Base-by-base conservation (phyloP, 2,888 invertebrate species). In the Drosophila rubida region DNA sequence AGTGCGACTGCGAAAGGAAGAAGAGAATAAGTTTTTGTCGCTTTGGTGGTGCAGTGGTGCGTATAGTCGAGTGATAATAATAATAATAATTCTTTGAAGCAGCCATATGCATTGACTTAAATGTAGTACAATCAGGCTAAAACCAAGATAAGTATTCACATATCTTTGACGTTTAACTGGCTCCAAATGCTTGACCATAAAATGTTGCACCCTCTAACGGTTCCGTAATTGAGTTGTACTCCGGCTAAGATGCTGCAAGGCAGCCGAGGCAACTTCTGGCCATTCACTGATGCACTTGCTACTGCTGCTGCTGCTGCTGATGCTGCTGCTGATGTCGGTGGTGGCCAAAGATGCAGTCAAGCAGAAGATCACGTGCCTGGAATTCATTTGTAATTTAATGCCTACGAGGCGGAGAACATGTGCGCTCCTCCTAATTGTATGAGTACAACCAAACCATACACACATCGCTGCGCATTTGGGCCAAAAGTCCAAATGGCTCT, bases 371-470 rank as follows among this genome's bases (percentile, higher is more conserved):
- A 79, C 79, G 79, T 79, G 77, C 80, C 65, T 57, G 45, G 74
- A 79, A 79, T 79, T 80, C 80, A 79, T 75, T 80, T 77, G 79
- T 79, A 79, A 79, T 75, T 79, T 77, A 77, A 79, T 77, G 80
- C 77, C 74, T 63, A 67, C 59, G 39, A 70, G 19, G 32, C 5
- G 39, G 14, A 50, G 61, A 48, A 37, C 62, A 53, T 64, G 23
- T 54, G 61, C 64, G 58, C 72, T 48, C 30, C 66, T 50, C 73
- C 67, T 76, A 78, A 76, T 78, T 78, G 79, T 65, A 59, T 61
- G 51, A 63, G 60, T 48, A 62, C 50, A 58, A 63, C 54, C 49
- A 25, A 44, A 53, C 42, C 35, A 37, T 25, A 50, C 27, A 42
- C 74, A 76, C 72, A 50, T 68, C 72, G 45, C 35, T 76, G 75